A percentile compares a stretch with the other conserved stretches of the same genome.
Conservation (phyloP, 2,113 vertebrate species). For the Bombycilla garrulus region DNA sequence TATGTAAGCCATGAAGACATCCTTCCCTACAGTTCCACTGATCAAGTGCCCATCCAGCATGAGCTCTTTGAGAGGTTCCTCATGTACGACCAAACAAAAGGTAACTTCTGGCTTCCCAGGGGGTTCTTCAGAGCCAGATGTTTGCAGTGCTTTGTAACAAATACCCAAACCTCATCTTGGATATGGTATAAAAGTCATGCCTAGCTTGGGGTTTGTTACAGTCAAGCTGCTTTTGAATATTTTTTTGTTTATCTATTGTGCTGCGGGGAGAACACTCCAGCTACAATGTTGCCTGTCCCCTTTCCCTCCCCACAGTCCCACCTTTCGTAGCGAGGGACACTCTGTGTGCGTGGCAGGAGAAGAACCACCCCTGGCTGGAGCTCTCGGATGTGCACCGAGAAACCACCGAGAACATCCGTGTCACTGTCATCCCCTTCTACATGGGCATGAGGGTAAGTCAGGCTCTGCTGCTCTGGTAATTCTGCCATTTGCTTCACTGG, state of each 20-base stretch:
- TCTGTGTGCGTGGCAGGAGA: conserved; percentile 94
- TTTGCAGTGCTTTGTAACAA: background rate
- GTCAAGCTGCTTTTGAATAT: background rate
- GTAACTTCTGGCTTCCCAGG: conserved; percentile 67
- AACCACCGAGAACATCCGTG: conserved; percentile 94
- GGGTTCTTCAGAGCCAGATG: background rate
- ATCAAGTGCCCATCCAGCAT: conserved; percentile 95
- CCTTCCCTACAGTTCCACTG: conserved; percentile 92
- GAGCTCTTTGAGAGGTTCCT: conserved; percentile 98
- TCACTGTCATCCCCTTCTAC: conserved; percentile 98
- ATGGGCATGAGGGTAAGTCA: conserved; percentile 95
- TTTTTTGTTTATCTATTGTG: background rate
- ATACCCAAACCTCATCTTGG: background rate
- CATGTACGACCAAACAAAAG: conserved; percentile 89
- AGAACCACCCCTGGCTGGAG: conserved; percentile 98
- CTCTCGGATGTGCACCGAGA: conserved; percentile 96
- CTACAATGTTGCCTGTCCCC: background rate
- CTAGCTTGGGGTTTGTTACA: background rate
- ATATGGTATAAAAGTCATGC: fast-evolving
- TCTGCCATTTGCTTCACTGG: background rate
- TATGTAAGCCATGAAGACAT: conserved; percentile 99
- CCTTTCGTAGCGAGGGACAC: conserved; percentile 92
- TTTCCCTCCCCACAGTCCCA: conserved; percentile 72
- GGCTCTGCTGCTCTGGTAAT: background rate
- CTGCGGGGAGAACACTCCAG: background rate